phyloP scores from a whole-genome alignment of 2,888 invertebrate genomes.

The Eristalinus sepulchralis region DNA sequence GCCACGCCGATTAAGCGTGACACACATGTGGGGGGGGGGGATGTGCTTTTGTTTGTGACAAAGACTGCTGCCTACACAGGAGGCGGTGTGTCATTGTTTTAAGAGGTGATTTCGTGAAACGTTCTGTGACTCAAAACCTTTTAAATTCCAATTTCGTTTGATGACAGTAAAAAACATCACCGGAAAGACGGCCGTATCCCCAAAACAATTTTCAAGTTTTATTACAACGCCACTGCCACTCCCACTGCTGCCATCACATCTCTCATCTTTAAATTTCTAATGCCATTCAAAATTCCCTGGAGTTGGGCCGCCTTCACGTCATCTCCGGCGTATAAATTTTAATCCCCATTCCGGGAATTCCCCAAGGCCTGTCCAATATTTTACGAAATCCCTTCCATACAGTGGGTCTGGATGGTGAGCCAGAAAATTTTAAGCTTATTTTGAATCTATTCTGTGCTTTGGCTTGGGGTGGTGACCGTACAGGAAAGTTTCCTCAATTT shows the following conservation, averaged over 20 bases:
- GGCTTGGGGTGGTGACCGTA: not conserved
- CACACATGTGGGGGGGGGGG: not conserved
- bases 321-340: slow-evolving; percentile 2
- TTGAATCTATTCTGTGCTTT: not conserved
- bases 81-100: not conserved
- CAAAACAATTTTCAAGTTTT: not conserved
- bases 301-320: not conserved
- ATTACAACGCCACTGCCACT: not conserved
- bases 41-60: not conserved
- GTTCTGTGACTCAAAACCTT: too few relatives aligned
- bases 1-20: not conserved
- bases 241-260: not conserved
- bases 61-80: too few relatives aligned
- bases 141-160: too few relatives aligned
- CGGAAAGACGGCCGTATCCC: not conserved
- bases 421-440: slow-evolving; percentile 15
- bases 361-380: not conserved
- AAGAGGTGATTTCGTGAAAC: not conserved
- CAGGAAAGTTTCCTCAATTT: not conserved
- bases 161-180: not conserved
- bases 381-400: not conserved
- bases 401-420: not conserved
- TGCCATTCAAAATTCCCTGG: not conserved
- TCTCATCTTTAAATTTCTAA: not conserved
- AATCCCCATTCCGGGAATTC: not conserved